Percentiles rank a stretch among this genome's conserved stretches.
phyloP scores from a whole-genome alignment of 2,888 invertebrate genomes.

The Dasysyrphus albostriatus region DNA sequence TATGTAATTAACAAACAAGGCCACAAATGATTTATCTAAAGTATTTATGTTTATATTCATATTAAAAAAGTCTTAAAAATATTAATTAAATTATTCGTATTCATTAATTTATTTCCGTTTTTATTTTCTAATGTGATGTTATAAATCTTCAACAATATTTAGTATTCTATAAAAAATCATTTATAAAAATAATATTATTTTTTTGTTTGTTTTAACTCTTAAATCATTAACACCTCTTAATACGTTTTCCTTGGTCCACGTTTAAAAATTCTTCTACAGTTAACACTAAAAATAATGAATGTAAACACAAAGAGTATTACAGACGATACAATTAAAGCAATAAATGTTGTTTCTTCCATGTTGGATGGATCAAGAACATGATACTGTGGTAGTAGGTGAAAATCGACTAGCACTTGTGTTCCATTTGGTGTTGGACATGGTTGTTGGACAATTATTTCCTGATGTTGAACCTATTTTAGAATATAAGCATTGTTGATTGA shows the following conservation, averaged over 20 bases:
- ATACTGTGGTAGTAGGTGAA: constrained; percentile 84
- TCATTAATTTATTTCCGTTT: constrained; percentile 20
- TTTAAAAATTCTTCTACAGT: constrained; percentile 83
- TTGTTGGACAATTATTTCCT: constrained; percentile 93
- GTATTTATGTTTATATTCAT: constrained; percentile 14
- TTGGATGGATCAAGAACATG: constrained; percentile 85
- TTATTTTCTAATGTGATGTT: constrained; percentile 34
- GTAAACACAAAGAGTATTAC: constrained; percentile 86
- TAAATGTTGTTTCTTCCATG: constrained; percentile 85
- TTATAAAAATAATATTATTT: constrained; percentile 28
- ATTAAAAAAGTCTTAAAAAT: constrained; percentile 43
- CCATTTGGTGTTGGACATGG: constrained; percentile 93
- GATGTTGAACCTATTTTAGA: constrained; percentile 88
- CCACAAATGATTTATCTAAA: no score
- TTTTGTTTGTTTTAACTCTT: constrained; percentile 14
- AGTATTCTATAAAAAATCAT: constrained; percentile 55
- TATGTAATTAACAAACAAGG: no score
- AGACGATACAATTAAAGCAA: constrained; percentile 87
- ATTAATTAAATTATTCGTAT: constrained; percentile 35
- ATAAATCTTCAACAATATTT: constrained; percentile 33
- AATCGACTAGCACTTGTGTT: constrained; percentile 87
- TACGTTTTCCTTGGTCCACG: constrained; percentile 65
- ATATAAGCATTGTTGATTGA: background rate
- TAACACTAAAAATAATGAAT: constrained; percentile 86
- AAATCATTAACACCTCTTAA: constrained; percentile 13